Conservation (phyloP, 2,797 vertebrate species). For the Squalus acanthias region DNA sequence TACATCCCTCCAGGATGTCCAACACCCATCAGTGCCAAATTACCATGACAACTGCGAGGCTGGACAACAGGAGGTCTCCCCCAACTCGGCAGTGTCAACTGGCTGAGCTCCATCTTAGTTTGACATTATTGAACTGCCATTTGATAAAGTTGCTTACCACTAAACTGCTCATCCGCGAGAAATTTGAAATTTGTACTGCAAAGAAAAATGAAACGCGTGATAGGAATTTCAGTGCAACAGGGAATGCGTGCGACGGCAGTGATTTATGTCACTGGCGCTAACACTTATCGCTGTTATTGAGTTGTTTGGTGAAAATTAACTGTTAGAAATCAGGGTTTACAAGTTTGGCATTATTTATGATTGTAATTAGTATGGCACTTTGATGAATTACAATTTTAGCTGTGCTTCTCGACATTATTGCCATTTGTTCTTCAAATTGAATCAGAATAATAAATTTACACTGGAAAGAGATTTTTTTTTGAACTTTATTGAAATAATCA, state of each 20-base stretch:
- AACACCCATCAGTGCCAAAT: not conserved
- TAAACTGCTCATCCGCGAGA: not conserved
- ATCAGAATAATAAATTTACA: not conserved
- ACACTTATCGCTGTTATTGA: not conserved
- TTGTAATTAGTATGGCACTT: not conserved
- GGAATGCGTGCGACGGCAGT: not conserved
- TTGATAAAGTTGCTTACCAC: not conserved
- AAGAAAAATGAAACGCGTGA: not conserved
- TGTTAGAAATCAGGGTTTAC: not conserved
- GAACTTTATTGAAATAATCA: constrained; percentile 34
- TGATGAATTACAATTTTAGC: not conserved
- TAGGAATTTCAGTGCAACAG: not conserved
- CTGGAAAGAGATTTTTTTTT: not conserved
- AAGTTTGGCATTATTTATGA: not conserved
- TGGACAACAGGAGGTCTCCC: not conserved
- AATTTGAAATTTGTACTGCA: too few species aligned
- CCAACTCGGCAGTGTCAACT: not conserved
- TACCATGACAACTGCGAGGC: too few species aligned
- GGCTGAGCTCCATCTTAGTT: not conserved
- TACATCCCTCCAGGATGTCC: not conserved
- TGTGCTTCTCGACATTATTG: too few species aligned
- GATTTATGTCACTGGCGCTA: not conserved
- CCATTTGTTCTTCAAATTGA: not conserved
- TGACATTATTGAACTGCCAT: not conserved
- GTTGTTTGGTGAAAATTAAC: not conserved